Evolutionary conservation across 2,797 vertebrate genomes (phyloP).

Genomic region (Rhadinocentrus ornatus): DNA sequence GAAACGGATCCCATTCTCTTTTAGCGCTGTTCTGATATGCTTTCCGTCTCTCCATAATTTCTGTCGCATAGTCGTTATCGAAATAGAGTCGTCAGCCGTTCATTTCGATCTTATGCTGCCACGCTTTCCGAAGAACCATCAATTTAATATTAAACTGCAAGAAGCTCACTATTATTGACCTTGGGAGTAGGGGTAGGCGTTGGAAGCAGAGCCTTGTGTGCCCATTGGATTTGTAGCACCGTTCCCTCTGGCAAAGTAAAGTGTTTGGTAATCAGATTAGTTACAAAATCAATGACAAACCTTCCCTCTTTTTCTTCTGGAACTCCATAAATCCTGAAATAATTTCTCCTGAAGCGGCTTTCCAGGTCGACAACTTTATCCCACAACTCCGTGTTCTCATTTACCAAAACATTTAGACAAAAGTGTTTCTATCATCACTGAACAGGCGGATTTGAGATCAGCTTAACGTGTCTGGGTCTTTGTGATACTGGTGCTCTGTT

Average conservation of each 20-base stretch:
- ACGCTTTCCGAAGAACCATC: not conserved
- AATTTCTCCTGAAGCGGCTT: constrained; percentile 9
- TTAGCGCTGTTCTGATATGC: not conserved
- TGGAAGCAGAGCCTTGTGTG: constrained; percentile 11
- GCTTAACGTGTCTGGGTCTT: not conserved
- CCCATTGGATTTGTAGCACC: constrained; percentile 18
- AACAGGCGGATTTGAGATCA: not conserved
- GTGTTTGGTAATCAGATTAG: not conserved
- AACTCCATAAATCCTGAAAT: constrained; percentile 13
- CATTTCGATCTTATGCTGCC: constrained; percentile 11
- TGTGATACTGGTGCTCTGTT: not conserved
- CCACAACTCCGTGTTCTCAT: not conserved
- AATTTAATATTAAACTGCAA: constrained; percentile 22
- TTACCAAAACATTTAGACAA: not conserved
- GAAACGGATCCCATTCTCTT: constrained; percentile 2
- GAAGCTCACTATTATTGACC: constrained; percentile 24
- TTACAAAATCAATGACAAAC: constrained; percentile 16
- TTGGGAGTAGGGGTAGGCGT: constrained; percentile 2
- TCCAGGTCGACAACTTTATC: constrained; percentile 5
- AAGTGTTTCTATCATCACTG: not conserved
- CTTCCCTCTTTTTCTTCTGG: constrained; percentile 13
- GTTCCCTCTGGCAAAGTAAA: constrained; percentile 1
- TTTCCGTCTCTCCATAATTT: constrained; percentile 18
- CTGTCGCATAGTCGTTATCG: not conserved
- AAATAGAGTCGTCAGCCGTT: constrained; percentile 7